Evolutionary conservation across 2,113 vertebrate genomes (phyloP).

Genomic region (Origma solitaria): DNA sequence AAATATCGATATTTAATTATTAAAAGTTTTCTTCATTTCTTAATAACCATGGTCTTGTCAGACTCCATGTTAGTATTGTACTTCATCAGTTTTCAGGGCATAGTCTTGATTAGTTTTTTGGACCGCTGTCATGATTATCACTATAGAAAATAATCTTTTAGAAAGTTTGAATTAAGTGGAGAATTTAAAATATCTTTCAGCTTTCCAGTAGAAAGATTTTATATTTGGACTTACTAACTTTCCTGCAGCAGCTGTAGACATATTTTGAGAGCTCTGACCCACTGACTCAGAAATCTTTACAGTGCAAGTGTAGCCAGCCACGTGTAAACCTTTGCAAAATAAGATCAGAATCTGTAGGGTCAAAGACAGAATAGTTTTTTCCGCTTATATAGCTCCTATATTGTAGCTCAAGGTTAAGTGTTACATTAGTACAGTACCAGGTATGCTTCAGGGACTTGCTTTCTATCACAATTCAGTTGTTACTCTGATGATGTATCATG

Average conservation of each 20-base stretch:
- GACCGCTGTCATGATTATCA: neutral
- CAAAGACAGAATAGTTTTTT: neutral
- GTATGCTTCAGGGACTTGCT: neutral
- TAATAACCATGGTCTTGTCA: neutral
- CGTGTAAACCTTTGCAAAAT: neutral
- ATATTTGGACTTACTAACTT: neutral
- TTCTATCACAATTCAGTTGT: neutral
- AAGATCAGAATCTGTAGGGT: neutral
- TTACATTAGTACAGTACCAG: neutral
- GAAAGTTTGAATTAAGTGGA: neutral
- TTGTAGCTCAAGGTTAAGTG: neutral
- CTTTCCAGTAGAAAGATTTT: neutral
- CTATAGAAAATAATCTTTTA: neutral
- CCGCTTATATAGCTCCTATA: neutral
- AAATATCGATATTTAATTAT: neutral
- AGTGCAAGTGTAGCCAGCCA: neutral
- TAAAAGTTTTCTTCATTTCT: neutral
- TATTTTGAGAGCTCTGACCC: neutral
- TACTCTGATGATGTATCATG: neutral
- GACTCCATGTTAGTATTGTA: neutral
- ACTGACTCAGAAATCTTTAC: neutral
- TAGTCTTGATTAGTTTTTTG: neutral
- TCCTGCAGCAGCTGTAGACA: neutral
- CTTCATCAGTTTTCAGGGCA: neutral
- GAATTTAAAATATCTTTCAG: neutral